Base-by-base conservation (phyloP, 2,888 invertebrate genomes). In the Pilophorus perplexus region DNA sequence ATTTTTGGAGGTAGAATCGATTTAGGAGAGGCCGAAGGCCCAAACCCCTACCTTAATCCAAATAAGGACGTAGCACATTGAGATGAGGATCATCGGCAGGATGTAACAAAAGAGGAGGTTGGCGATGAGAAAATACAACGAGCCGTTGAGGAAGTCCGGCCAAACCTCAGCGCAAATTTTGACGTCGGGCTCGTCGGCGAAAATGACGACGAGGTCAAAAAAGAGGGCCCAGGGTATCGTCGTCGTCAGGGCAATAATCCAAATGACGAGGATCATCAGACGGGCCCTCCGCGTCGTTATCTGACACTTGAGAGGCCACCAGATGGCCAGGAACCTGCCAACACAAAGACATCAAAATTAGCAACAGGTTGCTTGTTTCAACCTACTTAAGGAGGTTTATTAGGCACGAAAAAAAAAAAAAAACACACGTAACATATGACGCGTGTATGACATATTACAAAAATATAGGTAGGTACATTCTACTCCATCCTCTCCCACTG, bases 291-390 rank as follows among this genome's bases (percentile, higher is more conserved):
- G 83, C 75, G 91, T 91, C 50, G 93, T 92, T 78, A 95, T 91
- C 78, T 93, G 93, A 75, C 88, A 87, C 75, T 90, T 91, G 74
- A 95, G 78, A 1, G 93, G 93, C 87, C 92, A 93, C 89, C 95
- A 94, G 74, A 95, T 96, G 48, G 95, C 95, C 72, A 95, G 83
- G 77, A 94, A 95, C 81, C 95, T 95, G 87, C 16, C 87, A 84
- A n/a, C n/a, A n/a, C n/a, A n/a, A n/a, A n/a, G n/a, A n/a, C n/a
- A n/a, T n/a, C n/a, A 81, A 79, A 78, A 71, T n/a, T n/a, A n/a
- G n/a, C n/a, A n/a, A n/a, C n/a, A n/a, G n/a, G n/a, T n/a, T n/a
- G n/a, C n/a, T n/a, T n/a, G n/a, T n/a, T n/a, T n/a, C n/a, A n/a
- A n/a, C n/a, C n/a, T n/a, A n/a, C n/a, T n/a, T n/a, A n/a, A n/a